A percentile compares a stretch with the other conserved stretches of the same genome.
Conservation (phyloP, 1,140 invertebrate species). For the Habropoda laboriosa region DNA sequence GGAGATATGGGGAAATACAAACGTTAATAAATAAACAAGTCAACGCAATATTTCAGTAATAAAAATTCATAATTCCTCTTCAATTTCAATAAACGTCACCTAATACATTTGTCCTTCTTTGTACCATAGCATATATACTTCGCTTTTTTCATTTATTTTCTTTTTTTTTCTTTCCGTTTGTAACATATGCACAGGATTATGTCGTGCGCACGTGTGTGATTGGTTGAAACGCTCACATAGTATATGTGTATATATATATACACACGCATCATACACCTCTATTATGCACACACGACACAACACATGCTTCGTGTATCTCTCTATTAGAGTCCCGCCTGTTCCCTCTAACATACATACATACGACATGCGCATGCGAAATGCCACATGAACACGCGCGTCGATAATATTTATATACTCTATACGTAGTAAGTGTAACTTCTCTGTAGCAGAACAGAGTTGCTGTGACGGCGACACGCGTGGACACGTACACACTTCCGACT, state of each 20-base stretch:
- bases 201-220: constrained; percentile 18
- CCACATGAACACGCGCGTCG: constrained; percentile 57
- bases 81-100: constrained; percentile 78
- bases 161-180: constrained; percentile 34
- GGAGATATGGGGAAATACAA: constrained; percentile 15
- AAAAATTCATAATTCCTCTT: constrained; percentile 80
- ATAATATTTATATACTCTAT: constrained; percentile 53
- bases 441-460: background rate
- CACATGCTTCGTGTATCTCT: constrained; percentile 13
- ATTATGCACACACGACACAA: constrained; percentile 36
- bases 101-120: constrained; percentile 80
- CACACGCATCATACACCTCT: constrained; percentile 18
- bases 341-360: constrained; percentile 30
- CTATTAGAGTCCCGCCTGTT: constrained; percentile 31
- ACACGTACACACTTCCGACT: constrained; percentile 45
- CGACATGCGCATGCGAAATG: constrained; percentile 52
- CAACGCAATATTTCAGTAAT: constrained; percentile 70
- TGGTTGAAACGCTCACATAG: constrained; percentile 5
- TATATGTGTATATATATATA: background rate
- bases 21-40: constrained; percentile 50
- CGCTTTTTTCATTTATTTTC: constrained; percentile 33
- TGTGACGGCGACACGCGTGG: constrained; percentile 51
- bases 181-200: constrained; percentile 72
- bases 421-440: constrained; percentile 23
- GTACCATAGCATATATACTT: constrained; percentile 76